Evolutionary conservation across 2,888 invertebrate genomes (phyloP).

Genomic region (Lysandra bellargus): DNA sequence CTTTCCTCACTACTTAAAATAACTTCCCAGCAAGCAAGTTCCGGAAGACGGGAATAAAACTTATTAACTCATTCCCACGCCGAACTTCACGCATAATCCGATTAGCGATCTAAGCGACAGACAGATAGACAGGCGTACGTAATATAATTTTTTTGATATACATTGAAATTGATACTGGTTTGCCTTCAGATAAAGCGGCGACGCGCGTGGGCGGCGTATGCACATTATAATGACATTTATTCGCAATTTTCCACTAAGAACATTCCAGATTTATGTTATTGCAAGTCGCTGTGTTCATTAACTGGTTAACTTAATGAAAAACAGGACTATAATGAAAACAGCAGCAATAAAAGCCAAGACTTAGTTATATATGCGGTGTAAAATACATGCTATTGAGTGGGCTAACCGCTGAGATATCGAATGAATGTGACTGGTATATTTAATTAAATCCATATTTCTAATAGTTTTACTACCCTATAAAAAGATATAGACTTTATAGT

Average conservation of each 20-base stretch:
- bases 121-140: slow-evolving; percentile 15
- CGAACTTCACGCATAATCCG: slow-evolving; percentile 15
- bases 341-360: slow-evolving; percentile 9
- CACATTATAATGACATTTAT: slow-evolving; percentile 23
- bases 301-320: slow-evolving; percentile 8
- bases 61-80: neutral
- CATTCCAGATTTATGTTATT: slow-evolving; percentile 18
- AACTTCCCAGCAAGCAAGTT: neutral
- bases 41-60: neutral
- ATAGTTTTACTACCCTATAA: neutral
- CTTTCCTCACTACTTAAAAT: neutral
- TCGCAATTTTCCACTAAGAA: neutral
- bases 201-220: slow-evolving; percentile 54
- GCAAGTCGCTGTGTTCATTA: neutral
- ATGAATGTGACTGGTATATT: neutral
- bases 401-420: neutral
- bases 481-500: neutral
- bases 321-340: neutral
- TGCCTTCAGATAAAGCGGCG: slow-evolving; percentile 59
- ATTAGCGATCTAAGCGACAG: slow-evolving; percentile 4
- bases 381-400: neutral
- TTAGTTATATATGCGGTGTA: neutral
- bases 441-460: neutral
- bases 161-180: slow-evolving; percentile 48
- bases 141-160: neutral